phyloP scores from a whole-genome alignment of 2,888 invertebrate genomes.

The Operophtera brumata region DNA sequence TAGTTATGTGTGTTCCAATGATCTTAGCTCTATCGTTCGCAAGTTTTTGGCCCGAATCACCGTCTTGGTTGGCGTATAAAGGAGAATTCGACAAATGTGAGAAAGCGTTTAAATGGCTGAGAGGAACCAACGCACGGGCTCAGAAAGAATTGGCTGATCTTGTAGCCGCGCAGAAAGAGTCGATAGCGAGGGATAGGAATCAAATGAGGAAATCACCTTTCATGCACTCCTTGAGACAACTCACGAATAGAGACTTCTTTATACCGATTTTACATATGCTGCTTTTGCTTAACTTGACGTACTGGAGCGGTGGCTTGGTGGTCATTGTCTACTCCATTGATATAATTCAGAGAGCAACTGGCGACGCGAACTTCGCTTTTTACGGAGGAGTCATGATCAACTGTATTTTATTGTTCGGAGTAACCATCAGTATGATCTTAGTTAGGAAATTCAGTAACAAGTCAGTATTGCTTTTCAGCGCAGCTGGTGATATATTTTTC shows the following conservation, averaged over 20 bases:
- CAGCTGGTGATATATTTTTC: background rate
- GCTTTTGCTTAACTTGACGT: background rate
- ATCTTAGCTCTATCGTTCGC: background rate
- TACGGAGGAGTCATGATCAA: background rate
- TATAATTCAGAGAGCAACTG: slow-evolving; percentile 8
- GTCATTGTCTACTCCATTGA: slow-evolving; percentile 7
- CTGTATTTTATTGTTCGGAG: background rate
- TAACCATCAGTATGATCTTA: background rate
- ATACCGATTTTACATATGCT: background rate
- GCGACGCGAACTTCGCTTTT: slow-evolving; percentile 1
- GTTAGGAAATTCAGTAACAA: background rate
- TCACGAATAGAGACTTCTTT: background rate
- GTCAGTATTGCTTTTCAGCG: background rate
- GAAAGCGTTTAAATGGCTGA: background rate
- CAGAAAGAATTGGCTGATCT: background rate
- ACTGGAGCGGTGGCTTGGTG: background rate
- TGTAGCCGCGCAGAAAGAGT: background rate
- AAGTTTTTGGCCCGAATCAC: background rate
- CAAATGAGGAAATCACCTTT: background rate
- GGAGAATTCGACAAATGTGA: background rate
- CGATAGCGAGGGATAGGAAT: background rate
- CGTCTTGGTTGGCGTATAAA: background rate
- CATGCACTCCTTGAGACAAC: background rate
- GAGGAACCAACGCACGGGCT: background rate
- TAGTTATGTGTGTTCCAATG: background rate